A percentile compares a stretch with the other conserved stretches of the same genome.
phyloP scores from a whole-genome alignment of 2,113 vertebrate genomes.

The Grammomys dolichurus region DNA sequence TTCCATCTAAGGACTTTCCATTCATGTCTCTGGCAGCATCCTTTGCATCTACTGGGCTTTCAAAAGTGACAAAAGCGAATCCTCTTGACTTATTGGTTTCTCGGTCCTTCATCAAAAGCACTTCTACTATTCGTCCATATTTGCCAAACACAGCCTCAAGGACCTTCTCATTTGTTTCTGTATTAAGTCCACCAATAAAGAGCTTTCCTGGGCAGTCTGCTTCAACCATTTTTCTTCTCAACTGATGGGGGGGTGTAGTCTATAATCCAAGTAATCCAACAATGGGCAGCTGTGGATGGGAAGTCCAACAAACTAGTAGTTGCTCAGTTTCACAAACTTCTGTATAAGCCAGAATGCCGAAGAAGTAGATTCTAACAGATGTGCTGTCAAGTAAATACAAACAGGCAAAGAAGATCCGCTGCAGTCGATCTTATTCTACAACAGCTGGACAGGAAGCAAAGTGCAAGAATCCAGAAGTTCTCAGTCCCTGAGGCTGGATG shows the following conservation, averaged over 20 bases:
- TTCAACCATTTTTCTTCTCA: conserved; percentile 93
- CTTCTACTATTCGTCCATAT: conserved; percentile 98
- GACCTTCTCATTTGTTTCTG: conserved; percentile 97
- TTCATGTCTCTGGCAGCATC: conserved; percentile 98
- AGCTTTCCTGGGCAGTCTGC: conserved; percentile 98
- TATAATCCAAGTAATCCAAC: no score
- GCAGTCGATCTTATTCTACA: no score
- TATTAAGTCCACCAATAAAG: conserved; percentile 98
- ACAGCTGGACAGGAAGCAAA: no score
- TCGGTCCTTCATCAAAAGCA: conserved; percentile 98
- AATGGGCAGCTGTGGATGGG: no score
- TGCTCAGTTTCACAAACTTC: no score
- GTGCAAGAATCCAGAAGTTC: no score
- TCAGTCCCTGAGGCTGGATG: background rate
- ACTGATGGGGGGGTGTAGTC: background rate
- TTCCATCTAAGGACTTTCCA: conserved; percentile 97
- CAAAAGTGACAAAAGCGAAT: conserved; percentile 97
- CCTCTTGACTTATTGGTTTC: conserved; percentile 99
- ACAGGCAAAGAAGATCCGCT: no score
- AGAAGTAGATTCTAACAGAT: no score
- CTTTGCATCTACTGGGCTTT: conserved; percentile 96
- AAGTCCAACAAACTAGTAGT: no score
- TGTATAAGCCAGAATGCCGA: no score
- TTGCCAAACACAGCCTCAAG: conserved; percentile 97
- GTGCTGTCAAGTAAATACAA: no score